These are phyloP conservation scores for Sebastes elongatus DNA, from an alignment of 2,797 vertebrate species.

Conservation along the genomic window DNA sequence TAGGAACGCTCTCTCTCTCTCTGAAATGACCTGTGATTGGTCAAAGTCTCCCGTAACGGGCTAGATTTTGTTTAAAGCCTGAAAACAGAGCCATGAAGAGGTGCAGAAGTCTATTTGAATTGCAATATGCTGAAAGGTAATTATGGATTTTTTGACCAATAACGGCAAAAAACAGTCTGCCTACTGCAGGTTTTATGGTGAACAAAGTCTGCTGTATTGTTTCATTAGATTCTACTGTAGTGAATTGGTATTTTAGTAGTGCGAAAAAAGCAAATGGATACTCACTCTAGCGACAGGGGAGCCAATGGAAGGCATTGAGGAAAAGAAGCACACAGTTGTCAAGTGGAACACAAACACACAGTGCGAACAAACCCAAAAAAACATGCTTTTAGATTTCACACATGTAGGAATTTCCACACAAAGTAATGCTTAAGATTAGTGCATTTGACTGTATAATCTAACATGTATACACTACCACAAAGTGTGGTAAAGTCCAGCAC, in stretches of 20 bases:
- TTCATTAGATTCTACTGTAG: background rate
- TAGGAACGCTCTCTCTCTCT: too few species aligned
- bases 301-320: conserved; percentile 93
- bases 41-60: too few species aligned
- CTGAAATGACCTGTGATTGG: too few species aligned
- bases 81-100: too few species aligned
- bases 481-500: conserved; percentile 80
- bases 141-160: too few species aligned
- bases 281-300: conserved; percentile 90
- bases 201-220: background rate
- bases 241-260: background rate
- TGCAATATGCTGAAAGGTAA: too few species aligned
- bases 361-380: conserved; percentile 75
- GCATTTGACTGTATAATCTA: conserved; percentile 28
- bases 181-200: background rate
- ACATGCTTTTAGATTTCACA: conserved; percentile 82
- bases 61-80: too few species aligned
- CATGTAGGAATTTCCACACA: conserved; percentile 21
- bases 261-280: conserved; percentile 72
- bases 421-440: conserved; percentile 28
- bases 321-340: conserved; percentile 89
- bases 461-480: conserved; percentile 32
- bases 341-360: conserved; percentile 70
- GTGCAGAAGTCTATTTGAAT: too few species aligned
- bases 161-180: too few species aligned